These are phyloP conservation scores for Thaumetopoea pityocampa DNA, from an alignment of 1,140 invertebrate genomes.

Conservation along the genomic window DNA sequence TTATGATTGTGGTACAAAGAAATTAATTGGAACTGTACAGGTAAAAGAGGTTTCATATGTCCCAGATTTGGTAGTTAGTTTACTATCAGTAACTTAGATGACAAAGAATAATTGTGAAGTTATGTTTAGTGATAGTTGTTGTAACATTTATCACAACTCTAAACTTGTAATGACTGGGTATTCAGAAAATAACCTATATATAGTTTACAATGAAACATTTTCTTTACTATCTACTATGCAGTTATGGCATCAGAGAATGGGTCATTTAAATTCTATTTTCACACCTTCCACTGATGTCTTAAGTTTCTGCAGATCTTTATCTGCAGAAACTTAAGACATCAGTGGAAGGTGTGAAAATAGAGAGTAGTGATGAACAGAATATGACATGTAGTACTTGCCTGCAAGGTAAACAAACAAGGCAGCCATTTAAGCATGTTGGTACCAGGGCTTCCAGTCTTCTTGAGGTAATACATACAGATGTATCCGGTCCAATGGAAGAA, in stretches of 20 bases:
- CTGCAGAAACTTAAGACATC: too few species aligned
- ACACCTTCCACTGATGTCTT: too few species aligned
- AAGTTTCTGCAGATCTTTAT: too few species aligned
- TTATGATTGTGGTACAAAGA: constrained; percentile 15
- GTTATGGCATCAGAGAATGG: constrained; percentile 36
- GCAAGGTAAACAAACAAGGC: too few species aligned
- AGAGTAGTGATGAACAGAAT: too few species aligned
- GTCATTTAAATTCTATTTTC: constrained; percentile 36
- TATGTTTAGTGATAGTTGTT: constrained; percentile 26
- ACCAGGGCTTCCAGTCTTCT: too few species aligned
- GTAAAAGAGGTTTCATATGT: constrained; percentile 33
- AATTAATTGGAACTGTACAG: constrained; percentile 26
- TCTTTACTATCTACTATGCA: too few species aligned
- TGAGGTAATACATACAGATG: neutral
- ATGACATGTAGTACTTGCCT: too few species aligned
- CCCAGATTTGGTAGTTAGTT: constrained; percentile 27
- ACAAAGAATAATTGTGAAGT: constrained; percentile 31
- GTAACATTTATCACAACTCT: constrained; percentile 22
- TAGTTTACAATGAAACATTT: constrained; percentile 27
- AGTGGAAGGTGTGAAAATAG: too few species aligned
- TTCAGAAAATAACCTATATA: constrained; percentile 22
- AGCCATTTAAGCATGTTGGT: too few species aligned
- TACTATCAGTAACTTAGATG: constrained; percentile 35
- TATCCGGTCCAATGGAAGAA: neutral
- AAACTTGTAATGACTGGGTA: constrained; percentile 28